These are phyloP conservation scores for Cantharis nigra DNA, from an alignment of 2,888 invertebrate species.

Conservation along the genomic window DNA sequence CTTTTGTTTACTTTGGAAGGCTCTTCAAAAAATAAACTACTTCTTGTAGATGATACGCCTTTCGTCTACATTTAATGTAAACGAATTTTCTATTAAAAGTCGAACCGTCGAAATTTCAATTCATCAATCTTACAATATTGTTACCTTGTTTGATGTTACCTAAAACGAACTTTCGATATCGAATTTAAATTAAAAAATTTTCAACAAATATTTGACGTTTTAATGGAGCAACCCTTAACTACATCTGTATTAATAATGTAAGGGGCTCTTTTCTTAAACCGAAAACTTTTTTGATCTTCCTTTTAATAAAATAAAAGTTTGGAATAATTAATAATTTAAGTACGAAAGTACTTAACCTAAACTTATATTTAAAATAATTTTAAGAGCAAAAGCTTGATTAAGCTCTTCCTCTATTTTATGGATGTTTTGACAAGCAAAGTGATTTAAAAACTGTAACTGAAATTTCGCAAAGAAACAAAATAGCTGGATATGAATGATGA, in stretches of 20 bases:
- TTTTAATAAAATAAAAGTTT: not conserved
- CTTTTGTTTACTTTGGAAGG: slow-evolving; percentile 26
- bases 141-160: slow-evolving; percentile 16
- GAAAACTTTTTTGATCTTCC: not conserved
- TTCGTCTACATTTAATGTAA: slow-evolving; percentile 17
- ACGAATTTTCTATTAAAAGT: slow-evolving; percentile 24
- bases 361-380: not conserved
- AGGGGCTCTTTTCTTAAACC: not conserved
- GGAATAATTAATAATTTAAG: not conserved
- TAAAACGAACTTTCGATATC: slow-evolving; percentile 16
- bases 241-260: slow-evolving; percentile 6
- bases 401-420: not conserved
- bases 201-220: slow-evolving; percentile 25
- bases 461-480: slow-evolving; percentile 11
- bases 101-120: slow-evolving; percentile 16
- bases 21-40: slow-evolving; percentile 26
- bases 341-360: not conserved
- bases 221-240: slow-evolving; percentile 14
- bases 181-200: slow-evolving; percentile 26
- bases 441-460: not conserved
- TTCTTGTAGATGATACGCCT: slow-evolving; percentile 13
- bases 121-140: slow-evolving; percentile 17
- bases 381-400: not conserved
- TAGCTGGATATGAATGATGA: slow-evolving; percentile 19
- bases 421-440: not conserved